Percentiles rank a stretch among this genome's conserved stretches.
phyloP scores from a whole-genome alignment of 2,888 invertebrate genomes.

The Rhogogaster chlorosoma region DNA sequence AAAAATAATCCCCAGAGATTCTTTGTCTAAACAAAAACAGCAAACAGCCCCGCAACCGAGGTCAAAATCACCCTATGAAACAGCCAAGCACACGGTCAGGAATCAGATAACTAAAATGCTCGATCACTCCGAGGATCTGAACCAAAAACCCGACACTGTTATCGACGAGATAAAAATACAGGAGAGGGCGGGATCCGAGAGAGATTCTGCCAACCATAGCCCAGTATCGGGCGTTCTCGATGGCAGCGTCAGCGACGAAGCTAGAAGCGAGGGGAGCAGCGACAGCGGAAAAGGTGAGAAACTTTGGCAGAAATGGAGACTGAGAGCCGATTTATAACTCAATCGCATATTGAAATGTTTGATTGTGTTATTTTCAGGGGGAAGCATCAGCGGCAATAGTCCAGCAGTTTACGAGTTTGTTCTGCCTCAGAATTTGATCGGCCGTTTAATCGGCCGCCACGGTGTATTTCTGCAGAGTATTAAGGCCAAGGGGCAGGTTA shows the following conservation, averaged over 20 bases:
- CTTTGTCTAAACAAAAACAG: neutral
- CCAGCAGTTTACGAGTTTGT: conserved; percentile 85
- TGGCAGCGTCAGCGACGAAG: conserved; percentile 74
- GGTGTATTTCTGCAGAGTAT: conserved; percentile 91
- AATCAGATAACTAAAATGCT: conserved; percentile 37
- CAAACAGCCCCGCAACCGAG: neutral
- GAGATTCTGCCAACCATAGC: conserved; percentile 90
- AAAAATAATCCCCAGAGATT: neutral
- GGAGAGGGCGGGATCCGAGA: conserved; percentile 75
- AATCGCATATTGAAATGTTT: neutral
- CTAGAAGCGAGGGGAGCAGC: conserved; percentile 84
- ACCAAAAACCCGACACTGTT: conserved; percentile 60
- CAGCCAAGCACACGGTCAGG: conserved; percentile 17
- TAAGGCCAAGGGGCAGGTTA: conserved; percentile 88
- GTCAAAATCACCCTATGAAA: conserved; percentile 34
- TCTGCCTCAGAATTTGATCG: conserved; percentile 88
- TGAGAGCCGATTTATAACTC: neutral
- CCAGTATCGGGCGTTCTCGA: conserved; percentile 86
- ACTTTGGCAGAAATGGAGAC: neutral
- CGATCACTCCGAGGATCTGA: conserved; percentile 19
- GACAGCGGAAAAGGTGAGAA: conserved; percentile 89
- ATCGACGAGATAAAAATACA: conserved; percentile 65
- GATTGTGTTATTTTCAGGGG: conserved; percentile 64
- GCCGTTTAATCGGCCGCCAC: conserved; percentile 91
- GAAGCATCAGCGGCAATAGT: conserved; percentile 72